These are phyloP conservation scores for Thamnophis sirtalis DNA, from an alignment of 2,113 vertebrate genomes.

Conservation along the genomic window DNA sequence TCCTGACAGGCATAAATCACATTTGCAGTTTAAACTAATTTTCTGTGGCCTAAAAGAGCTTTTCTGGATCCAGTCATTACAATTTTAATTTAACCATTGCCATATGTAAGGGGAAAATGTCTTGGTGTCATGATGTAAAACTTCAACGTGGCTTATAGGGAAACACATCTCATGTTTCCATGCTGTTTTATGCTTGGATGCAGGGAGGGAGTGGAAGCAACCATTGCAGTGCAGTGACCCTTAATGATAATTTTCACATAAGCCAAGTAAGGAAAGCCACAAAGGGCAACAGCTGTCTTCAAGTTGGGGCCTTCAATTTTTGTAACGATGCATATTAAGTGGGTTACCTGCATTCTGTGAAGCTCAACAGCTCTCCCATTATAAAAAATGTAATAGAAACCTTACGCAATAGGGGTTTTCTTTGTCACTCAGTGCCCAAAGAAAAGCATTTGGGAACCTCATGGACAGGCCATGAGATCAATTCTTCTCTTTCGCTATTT, in stretches of 20 bases:
- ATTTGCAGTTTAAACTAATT: conserved; percentile 69
- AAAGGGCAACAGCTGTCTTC: conserved; percentile 19
- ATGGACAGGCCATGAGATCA: background rate
- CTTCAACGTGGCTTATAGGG: conserved; percentile 47
- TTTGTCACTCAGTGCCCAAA: background rate
- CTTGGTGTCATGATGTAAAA: conserved; percentile 55
- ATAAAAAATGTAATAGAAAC: background rate
- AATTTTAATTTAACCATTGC: conserved; percentile 68
- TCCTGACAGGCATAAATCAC: conserved; percentile 53
- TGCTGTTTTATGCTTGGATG: conserved; percentile 50
- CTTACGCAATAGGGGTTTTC: background rate
- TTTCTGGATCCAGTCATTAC: conserved; percentile 63
- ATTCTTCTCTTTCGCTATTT: background rate
- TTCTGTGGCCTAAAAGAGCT: conserved; percentile 64
- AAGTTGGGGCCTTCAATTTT: background rate
- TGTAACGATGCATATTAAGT: background rate
- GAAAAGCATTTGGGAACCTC: background rate
- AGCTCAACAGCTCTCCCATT: background rate
- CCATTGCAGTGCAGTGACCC: conserved; percentile 33
- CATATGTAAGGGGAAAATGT: conserved; percentile 56
- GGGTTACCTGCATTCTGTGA: background rate
- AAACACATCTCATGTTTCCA: conserved; percentile 54
- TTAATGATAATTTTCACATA: conserved; percentile 44
- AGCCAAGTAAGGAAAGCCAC: conserved; percentile 39
- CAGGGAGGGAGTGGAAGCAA: conserved; percentile 35